A percentile compares a stretch with the other conserved stretches of the same genome.
phyloP scores from a whole-genome alignment of 2,888 invertebrate genomes.

The Heliconius ismenius region DNA sequence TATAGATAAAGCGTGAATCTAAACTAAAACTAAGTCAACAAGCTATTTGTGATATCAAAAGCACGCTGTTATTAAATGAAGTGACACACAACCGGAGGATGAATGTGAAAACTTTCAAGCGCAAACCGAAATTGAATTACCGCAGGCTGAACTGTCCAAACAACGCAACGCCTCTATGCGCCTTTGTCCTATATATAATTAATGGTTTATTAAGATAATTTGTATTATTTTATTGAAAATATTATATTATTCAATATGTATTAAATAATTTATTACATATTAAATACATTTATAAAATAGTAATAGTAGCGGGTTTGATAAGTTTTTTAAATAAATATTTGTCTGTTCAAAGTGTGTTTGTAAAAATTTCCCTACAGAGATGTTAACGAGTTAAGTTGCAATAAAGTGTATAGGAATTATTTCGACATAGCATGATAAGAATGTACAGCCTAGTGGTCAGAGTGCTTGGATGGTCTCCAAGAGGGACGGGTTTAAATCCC shows the following conservation, averaged over 20 bases:
- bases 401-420: no score
- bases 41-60: constrained; percentile 5
- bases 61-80: constrained; percentile 9
- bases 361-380: no score
- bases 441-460: no score
- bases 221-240: background rate
- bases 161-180: constrained; percentile 32
- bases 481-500: no score
- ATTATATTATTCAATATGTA: background rate
- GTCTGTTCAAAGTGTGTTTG: no score
- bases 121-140: constrained; percentile 41
- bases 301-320: no score
- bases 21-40: background rate
- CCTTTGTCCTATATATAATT: constrained; percentile 33
- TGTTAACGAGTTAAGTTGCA: no score
- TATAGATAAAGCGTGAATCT: background rate
- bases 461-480: no score
- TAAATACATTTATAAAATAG: no score
- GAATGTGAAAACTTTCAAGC: constrained; percentile 34
- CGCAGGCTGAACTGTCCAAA: constrained; percentile 38
- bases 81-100: constrained; percentile 19
- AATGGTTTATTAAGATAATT: constrained; percentile 32
- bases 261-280: no score
- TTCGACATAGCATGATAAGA: no score
- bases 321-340: no score